Evolutionary conservation across 2,113 vertebrate species (phyloP), one percentile per base, ranked within the genome.

Genomic region (Oreocharis arfaki): DNA sequence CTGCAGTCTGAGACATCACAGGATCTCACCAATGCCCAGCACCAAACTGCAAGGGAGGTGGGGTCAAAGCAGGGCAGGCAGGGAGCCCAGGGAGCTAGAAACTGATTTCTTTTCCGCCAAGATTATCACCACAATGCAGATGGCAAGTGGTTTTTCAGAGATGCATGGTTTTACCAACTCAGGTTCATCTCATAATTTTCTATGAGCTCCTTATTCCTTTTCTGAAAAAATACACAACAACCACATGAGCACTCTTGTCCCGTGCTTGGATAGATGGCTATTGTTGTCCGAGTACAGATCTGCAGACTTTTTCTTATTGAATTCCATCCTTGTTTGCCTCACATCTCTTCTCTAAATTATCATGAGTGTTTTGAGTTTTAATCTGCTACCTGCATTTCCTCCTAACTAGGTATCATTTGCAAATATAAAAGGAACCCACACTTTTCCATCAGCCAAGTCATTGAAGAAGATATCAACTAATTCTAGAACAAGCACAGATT

Each of bases 401-500:
- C 33, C 33, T 77, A 53, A n/a, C 5, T 16, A 44, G 70, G n/a
- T 46, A 56, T 80, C 35, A 39, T 76, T 69, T 84, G 22, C 49
- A 84, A 84, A 84, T 61, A n/a, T 49, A 85, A 65, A 59, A 88
- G 81, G 9, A 24, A 59, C 10, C 15, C 9, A 3, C 27, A 21
- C 3, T 85, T 87, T 79, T 82, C 19, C 19, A 41, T 89, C 56
- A 84, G 35, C n/a, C 15, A 79, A 93, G 19, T 47, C 32, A 91
- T 23, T 91, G 70, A 94, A 82, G 65, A 87, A 96, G 94, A 91
- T 84, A 93, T 63, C 69, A 87, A 76, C 65, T 93, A 87, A 94
- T 87, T 97, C 78, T 68, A 67, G 57, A 93, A 85, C 23, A 84
- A 52, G 78, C n/a, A 81, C 50, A 87, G 11, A 83, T 82, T 82